These are phyloP conservation scores for Mesorhabditis belari DNA, from an alignment of 2,888 invertebrate species.

Conservation along the genomic window DNA sequence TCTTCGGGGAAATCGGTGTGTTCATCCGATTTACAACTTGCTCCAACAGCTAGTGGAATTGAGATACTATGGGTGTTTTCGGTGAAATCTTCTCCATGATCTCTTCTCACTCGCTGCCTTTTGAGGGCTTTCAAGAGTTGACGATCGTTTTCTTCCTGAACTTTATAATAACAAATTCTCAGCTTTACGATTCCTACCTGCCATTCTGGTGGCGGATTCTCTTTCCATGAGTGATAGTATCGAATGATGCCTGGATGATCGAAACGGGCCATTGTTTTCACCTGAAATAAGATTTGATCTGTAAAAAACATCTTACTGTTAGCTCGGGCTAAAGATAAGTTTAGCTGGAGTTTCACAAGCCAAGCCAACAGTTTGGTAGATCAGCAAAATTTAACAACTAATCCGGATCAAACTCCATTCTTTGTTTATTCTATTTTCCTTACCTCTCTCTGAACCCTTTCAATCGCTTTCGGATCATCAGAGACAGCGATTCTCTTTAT, in stretches of 20 bases:
- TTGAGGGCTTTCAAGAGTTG: slow-evolving; percentile 12
- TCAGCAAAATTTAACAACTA: too few species aligned
- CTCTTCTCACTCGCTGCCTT: slow-evolving; percentile 9
- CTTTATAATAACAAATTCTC: not conserved
- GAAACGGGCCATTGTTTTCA: slow-evolving; percentile 83
- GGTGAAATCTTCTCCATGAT: not conserved
- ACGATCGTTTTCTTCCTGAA: slow-evolving; percentile 20
- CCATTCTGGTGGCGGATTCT: slow-evolving; percentile 82
- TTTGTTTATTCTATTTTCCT: not conserved
- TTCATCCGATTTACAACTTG: too few species aligned
- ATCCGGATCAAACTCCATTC: too few species aligned
- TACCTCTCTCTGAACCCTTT: slow-evolving; percentile 78
- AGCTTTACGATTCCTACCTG: slow-evolving; percentile 61
- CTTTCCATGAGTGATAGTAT: slow-evolving; percentile 91
- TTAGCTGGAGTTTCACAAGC: too few species aligned
- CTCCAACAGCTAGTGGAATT: not conserved
- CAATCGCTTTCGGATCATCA: slow-evolving; percentile 69
- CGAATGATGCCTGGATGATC: slow-evolving; percentile 92
- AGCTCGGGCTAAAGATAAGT: too few species aligned
- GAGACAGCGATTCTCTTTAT: slow-evolving; percentile 86
- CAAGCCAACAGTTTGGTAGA: too few species aligned
- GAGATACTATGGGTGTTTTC: not conserved
- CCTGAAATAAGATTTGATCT: slow-evolving; percentile 54
- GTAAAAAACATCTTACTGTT: too few species aligned
- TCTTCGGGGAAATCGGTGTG: not conserved